Evolutionary conservation across 1,140 invertebrate species (phyloP).

Genomic region (Drosophila sp.): DNA sequence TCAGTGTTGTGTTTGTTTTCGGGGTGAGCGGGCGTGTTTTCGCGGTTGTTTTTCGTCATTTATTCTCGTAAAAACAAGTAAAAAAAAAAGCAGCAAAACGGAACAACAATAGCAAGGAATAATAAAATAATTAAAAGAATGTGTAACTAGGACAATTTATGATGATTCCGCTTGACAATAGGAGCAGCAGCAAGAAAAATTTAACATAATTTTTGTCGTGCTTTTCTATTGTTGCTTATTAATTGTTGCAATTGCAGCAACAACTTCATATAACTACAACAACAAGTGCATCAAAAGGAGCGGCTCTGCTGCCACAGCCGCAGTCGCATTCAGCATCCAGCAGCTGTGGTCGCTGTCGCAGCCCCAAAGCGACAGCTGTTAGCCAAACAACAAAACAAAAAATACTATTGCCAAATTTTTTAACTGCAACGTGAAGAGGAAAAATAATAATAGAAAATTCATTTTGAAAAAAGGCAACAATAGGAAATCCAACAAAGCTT

Average conservation of each 20-base stretch:
- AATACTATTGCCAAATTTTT: slow-evolving; percentile 9
- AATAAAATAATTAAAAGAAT: not conserved
- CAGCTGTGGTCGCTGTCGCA: slow-evolving; percentile 27
- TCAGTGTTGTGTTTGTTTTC: slow-evolving; percentile 13
- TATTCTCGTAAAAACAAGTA: slow-evolving; percentile 7
- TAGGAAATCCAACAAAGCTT: slow-evolving; percentile 27
- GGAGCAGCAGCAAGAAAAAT: not conserved
- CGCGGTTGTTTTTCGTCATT: slow-evolving; percentile 9
- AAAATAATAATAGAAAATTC: slow-evolving; percentile 15
- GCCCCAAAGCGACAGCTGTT: slow-evolving; percentile 49
- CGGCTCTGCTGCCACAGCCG: not conserved
- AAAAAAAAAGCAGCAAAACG: not conserved
- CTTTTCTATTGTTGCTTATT: not conserved
- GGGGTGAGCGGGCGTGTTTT: slow-evolving; percentile 1
- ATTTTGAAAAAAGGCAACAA: slow-evolving; percentile 13
- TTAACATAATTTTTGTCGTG: not conserved
- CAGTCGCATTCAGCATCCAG: slow-evolving; percentile 17
- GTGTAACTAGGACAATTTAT: slow-evolving; percentile 1
- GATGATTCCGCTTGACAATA: not conserved
- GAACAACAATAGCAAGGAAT: not conserved
- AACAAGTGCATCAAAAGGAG: slow-evolving; percentile 47
- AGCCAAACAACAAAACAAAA: slow-evolving; percentile 20
- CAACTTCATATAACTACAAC: slow-evolving; percentile 31
- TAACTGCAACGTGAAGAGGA: slow-evolving; percentile 23
- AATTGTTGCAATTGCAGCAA: slow-evolving; percentile 20